phyloP scores from a whole-genome alignment of 2,888 invertebrate genomes.

The Caenorhabditis sp. region DNA sequence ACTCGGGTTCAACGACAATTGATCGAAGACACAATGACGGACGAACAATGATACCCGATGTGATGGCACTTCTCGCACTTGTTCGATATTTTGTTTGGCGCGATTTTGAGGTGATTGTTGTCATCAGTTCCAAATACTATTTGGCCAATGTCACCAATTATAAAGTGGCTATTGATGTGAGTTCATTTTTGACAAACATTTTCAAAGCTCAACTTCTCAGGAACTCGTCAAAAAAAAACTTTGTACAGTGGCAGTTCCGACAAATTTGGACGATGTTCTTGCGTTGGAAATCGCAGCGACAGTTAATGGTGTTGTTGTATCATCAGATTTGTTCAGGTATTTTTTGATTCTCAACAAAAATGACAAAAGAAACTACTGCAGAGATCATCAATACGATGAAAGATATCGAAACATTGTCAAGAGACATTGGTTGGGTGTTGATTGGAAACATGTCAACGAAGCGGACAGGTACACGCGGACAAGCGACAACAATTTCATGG shows the following conservation, averaged over 20 bases:
- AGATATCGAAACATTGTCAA: slow-evolving; percentile 8
- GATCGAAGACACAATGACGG: slow-evolving; percentile 3
- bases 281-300: slow-evolving; percentile 22
- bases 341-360: too few relatives aligned
- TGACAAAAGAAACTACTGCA: neutral
- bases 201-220: too few relatives aligned
- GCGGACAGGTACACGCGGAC: neutral
- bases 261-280: slow-evolving; percentile 28
- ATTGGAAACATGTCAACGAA: slow-evolving; percentile 6
- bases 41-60: slow-evolving; percentile 22
- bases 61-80: slow-evolving; percentile 18
- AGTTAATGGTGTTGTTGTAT: slow-evolving; percentile 28
- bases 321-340: slow-evolving; percentile 18
- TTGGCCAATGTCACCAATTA: slow-evolving; percentile 10
- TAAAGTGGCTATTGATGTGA: slow-evolving; percentile 17
- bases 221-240: slow-evolving; percentile 15
- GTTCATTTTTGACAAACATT: too few relatives aligned
- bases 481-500: slow-evolving; percentile 1
- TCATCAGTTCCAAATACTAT: slow-evolving; percentile 27
- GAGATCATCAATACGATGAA: slow-evolving; percentile 12
- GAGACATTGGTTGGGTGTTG: slow-evolving; percentile 11
- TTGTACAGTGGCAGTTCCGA: slow-evolving; percentile 2
- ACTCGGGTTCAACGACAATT: slow-evolving; percentile 13
- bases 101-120: slow-evolving; percentile 20
- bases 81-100: slow-evolving; percentile 24